Evolutionary conservation across 2,888 invertebrate species (phyloP), one percentile per base, ranked within the genome.

Genomic region (Drosophila sordidula): DNA sequence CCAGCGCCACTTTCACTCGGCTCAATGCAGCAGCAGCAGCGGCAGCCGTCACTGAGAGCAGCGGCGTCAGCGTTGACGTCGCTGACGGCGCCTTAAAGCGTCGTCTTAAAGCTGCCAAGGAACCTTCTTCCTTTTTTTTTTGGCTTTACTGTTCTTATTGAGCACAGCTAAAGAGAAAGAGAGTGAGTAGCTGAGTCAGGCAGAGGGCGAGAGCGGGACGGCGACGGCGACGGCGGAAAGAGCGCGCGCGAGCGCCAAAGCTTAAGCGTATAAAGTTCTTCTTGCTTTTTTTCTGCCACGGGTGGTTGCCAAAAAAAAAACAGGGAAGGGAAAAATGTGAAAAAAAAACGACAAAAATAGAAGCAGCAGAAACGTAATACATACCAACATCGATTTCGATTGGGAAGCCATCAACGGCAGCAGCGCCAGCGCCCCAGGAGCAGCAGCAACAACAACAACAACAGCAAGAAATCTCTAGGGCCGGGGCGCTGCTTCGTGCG

Each of bases 341-440:
- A 73, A 55, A 58, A 55, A 54, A 8, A n/a, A 36, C 52, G 61
- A 25, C n/a, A 61, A 47, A 26, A 70, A 50, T 62, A 58, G 56
- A 38, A 38, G 62, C 16, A 62, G 62, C 38, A 44, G 62, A 42
- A 69, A 55, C 69, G 69, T 57, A 70, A 80, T 84, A 84, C 80
- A 84, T 87, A 88, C 86, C 80, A 83, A 90, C 91, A 91, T 91
- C 91, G 91, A 91, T 91, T 91, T 91, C 91, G 91, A 91, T 91
- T 91, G 91, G 91, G 91, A 91, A 91, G 91, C 91, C 91, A 91
- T 91, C 91, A 88, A 89, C 85, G 76, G 78, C 80, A 78, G 77
- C 80, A 66, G 61, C 81, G 63, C 34, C 70, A 58, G 55, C 58
- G 45, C 12, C 29, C 36, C 18, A 32, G 42, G 50, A 62, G 44